These are phyloP conservation scores for Athalia rosae DNA, from an alignment of 2,888 invertebrate genomes.

Conservation along the genomic window DNA sequence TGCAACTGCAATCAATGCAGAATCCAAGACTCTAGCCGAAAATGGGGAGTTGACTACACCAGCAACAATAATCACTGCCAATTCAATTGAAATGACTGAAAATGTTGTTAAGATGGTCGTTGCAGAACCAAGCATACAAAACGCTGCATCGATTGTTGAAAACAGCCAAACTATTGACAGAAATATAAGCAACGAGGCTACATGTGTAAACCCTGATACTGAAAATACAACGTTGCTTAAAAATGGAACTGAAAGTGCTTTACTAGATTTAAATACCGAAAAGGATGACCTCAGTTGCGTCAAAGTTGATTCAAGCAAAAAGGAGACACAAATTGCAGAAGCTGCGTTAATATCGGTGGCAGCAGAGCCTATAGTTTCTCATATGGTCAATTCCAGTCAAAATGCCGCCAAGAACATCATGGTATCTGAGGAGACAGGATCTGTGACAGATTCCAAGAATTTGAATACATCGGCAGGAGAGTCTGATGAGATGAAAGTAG, in stretches of 20 bases:
- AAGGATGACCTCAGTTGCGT: constrained; percentile 20
- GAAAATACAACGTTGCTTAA: not conserved
- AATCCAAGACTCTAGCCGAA: not conserved
- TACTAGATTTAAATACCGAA: constrained; percentile 27
- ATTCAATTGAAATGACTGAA: constrained; percentile 34
- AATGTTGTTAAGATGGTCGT: constrained; percentile 3
- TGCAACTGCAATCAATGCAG: not conserved
- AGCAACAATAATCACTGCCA: constrained; percentile 24
- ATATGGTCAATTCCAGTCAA: not conserved
- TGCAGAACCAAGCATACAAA: not conserved
- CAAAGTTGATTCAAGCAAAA: constrained; percentile 8
- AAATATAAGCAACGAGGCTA: not conserved
- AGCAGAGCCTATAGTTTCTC: constrained; percentile 12
- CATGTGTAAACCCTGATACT: not conserved
- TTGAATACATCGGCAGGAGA: not conserved
- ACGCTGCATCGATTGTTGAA: not conserved
- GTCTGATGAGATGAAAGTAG: not conserved
- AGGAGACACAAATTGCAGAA: not conserved
- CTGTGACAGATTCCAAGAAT: not conserved
- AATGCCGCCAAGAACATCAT: not conserved
- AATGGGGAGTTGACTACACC: constrained; percentile 1
- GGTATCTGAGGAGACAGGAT: not conserved
- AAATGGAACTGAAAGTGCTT: constrained; percentile 31
- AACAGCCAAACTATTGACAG: constrained; percentile 2
- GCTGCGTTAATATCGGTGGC: not conserved